Evolutionary conservation across 2,113 vertebrate species (phyloP).

Genomic region (Ceratotherium simum): DNA sequence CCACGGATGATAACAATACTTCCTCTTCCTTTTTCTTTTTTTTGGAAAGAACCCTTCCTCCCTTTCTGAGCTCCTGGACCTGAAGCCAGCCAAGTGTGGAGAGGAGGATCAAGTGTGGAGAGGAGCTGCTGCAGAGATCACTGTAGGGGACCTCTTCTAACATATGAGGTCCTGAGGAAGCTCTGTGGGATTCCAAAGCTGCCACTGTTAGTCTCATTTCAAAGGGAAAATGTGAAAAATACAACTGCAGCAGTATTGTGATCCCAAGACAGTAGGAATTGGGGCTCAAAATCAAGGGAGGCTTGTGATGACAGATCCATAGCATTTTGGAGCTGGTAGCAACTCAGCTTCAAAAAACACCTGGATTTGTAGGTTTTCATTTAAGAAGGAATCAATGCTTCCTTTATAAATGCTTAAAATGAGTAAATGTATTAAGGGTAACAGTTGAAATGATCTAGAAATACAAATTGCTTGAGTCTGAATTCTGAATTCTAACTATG

Average conservation of each 20-base stretch:
- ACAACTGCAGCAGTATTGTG: neutral
- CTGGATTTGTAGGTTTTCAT: neutral
- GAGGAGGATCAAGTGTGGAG: neutral
- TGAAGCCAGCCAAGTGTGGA: neutral
- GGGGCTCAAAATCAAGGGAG: neutral
- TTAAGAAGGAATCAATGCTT: neutral
- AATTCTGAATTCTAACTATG: slow-evolving; percentile 37
- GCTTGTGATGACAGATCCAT: neutral
- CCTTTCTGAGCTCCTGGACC: neutral
- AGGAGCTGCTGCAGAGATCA: neutral
- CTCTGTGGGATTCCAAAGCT: neutral
- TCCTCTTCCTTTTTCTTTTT: neutral
- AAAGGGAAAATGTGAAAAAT: slow-evolving; percentile 30
- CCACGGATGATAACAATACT: neutral
- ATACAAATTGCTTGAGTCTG: neutral
- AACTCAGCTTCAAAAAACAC: neutral
- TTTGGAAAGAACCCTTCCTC: neutral
- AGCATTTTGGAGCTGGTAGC: neutral
- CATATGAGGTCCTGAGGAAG: neutral
- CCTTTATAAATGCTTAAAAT: neutral
- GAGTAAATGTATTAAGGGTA: neutral
- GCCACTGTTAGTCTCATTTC: neutral
- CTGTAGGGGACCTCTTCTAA: neutral
- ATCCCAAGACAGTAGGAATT: neutral
- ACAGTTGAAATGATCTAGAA: neutral